phyloP scores from a whole-genome alignment of 2,888 invertebrate species.

The Thecophora atra region DNA sequence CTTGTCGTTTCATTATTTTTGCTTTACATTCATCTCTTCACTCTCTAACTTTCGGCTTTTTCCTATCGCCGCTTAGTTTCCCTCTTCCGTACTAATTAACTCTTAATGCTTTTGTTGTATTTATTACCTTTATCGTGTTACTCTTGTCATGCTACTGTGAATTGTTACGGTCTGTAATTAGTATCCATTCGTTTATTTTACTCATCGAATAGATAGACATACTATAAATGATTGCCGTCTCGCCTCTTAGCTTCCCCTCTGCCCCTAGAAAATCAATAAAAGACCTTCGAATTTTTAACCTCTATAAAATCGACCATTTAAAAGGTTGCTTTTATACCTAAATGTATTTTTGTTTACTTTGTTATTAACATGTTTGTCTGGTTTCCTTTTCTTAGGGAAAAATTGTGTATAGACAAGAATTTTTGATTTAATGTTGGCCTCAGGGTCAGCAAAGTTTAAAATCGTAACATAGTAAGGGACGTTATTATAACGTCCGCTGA shows the following conservation, averaged over 20 bases:
- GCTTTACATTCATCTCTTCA: neutral
- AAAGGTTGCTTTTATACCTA: too few species aligned
- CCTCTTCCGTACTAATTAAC: constrained; percentile 7
- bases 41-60: neutral
- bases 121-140: neutral
- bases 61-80: neutral
- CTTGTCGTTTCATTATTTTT: too few species aligned
- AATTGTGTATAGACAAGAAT: too few species aligned
- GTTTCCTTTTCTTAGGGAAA: too few species aligned
- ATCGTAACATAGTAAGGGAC: too few species aligned
- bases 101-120: neutral
- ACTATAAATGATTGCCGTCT: neutral
- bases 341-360: too few species aligned
- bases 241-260: neutral
- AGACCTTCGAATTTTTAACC: neutral
- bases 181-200: neutral
- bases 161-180: too few species aligned
- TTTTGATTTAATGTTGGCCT: too few species aligned
- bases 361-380: too few species aligned
- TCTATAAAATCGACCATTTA: too few species aligned
- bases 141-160: constrained; percentile 3
- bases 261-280: constrained; percentile 16
- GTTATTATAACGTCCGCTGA: too few species aligned
- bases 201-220: neutral
- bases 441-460: too few species aligned